Percentiles rank a stretch among this genome's conserved stretches.
phyloP scores from a whole-genome alignment of 2,888 invertebrate species.

The Xestia c-nigrum region DNA sequence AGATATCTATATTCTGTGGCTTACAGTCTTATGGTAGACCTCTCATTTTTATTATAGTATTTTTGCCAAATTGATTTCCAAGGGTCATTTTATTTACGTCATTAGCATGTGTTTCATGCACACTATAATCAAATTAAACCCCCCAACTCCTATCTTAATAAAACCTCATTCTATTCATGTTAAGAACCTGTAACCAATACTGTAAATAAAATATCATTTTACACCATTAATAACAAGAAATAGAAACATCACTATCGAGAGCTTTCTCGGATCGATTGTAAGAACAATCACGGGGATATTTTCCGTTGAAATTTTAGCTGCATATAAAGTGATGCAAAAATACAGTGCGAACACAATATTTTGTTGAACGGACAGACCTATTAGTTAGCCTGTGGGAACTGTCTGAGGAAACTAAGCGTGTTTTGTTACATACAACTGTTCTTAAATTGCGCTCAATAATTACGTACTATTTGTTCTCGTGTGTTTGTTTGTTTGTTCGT shows the following conservation, averaged over 20 bases:
- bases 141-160: slow-evolving; percentile 5
- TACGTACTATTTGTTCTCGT: slow-evolving; percentile 75
- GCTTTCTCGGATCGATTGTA: slow-evolving; percentile 33
- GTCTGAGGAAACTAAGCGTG: slow-evolving; percentile 89
- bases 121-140: neutral
- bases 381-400: slow-evolving; percentile 89
- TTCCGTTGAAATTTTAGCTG: slow-evolving; percentile 66
- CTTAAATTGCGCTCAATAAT: slow-evolving; percentile 76
- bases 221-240: slow-evolving; percentile 42
- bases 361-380: slow-evolving; percentile 86
- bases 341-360: slow-evolving; percentile 85
- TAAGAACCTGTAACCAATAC: slow-evolving; percentile 15
- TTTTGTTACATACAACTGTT: slow-evolving; percentile 86
- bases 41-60: neutral
- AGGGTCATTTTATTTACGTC: neutral
- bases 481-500: slow-evolving; percentile 44
- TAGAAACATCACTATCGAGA: slow-evolving; percentile 61
- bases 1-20: neutral
- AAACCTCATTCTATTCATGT: slow-evolving; percentile 5
- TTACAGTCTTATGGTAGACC: neutral
- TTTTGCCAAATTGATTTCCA: neutral
- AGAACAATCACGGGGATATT: slow-evolving; percentile 37
- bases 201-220: slow-evolving; percentile 34
- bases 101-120: neutral
- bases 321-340: slow-evolving; percentile 82